Conservation (phyloP, 2,888 invertebrate species). For the Agriopis marginaria region DNA sequence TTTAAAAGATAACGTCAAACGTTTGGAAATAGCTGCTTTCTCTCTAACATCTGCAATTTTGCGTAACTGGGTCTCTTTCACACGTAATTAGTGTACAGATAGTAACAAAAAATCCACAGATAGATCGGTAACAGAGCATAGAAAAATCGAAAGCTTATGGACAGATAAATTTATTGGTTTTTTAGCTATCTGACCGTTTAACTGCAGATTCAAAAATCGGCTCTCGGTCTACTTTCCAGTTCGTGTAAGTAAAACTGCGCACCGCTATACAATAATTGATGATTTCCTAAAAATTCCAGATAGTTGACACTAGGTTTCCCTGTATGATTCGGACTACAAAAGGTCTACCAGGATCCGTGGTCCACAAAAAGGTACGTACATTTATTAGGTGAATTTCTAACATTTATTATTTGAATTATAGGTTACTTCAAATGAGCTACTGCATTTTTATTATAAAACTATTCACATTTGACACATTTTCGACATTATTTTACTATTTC, state of each 20-base stretch:
- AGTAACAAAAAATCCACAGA: no score
- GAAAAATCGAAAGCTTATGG: no score
- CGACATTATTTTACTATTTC: slow-evolving; percentile 47
- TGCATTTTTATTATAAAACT: slow-evolving; percentile 5
- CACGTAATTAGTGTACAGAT: no score
- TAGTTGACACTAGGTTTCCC: slow-evolving; percentile 24
- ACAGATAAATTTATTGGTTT: no score
- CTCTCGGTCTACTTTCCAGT: not conserved
- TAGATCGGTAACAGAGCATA: no score
- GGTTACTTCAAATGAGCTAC: not conserved
- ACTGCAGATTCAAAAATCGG: no score
- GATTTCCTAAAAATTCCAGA: not conserved
- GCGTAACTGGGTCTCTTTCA: no score
- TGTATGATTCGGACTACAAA: slow-evolving; percentile 17
- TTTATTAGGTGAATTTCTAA: not conserved
- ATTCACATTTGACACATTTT: slow-evolving; percentile 41
- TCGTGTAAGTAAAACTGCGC: not conserved
- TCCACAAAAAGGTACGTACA: slow-evolving; percentile 11
- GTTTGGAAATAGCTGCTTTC: no score
- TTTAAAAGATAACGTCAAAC: no score
- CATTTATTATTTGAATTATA: not conserved
- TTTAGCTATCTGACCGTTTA: no score
- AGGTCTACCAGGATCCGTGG: slow-evolving; percentile 9
- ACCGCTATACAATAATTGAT: not conserved
- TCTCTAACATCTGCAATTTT: no score